These are phyloP conservation scores for Luehdorfia chinensis DNA, from an alignment of 1,140 invertebrate genomes.

Conservation along the genomic window DNA sequence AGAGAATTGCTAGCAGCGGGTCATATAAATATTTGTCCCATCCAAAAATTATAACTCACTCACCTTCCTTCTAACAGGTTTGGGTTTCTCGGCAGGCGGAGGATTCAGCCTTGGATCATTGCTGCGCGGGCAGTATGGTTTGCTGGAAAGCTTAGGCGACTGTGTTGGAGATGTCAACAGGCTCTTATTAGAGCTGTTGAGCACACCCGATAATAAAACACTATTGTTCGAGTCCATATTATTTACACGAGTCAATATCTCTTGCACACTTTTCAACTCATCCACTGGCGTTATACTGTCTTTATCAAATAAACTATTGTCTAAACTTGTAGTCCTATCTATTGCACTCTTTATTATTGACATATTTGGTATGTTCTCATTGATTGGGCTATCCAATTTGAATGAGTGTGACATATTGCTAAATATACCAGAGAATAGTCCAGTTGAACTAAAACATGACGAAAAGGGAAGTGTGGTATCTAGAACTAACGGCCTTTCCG, in stretches of 20 bases:
- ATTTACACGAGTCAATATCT: slow-evolving; percentile 71
- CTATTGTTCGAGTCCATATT: slow-evolving; percentile 75
- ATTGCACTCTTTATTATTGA: slow-evolving; percentile 75
- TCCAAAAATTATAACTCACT: too few relatives aligned
- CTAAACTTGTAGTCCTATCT: slow-evolving; percentile 72
- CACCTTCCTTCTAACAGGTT: slow-evolving; percentile 72
- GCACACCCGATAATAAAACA: slow-evolving; percentile 67
- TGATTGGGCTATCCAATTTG: slow-evolving; percentile 45
- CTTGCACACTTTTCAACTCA: slow-evolving; percentile 70
- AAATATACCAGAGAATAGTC: slow-evolving; percentile 68
- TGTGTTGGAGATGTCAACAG: slow-evolving; percentile 29
- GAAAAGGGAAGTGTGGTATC: slow-evolving; percentile 54
- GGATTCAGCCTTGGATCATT: slow-evolving; percentile 70
- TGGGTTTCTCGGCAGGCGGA: slow-evolving; percentile 66
- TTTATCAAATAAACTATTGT: slow-evolving; percentile 66
- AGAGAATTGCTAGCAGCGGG: too few relatives aligned
- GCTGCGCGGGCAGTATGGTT: slow-evolving; percentile 35
- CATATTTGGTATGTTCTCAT: slow-evolving; percentile 69
- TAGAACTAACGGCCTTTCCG: slow-evolving; percentile 39
- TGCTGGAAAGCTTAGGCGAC: slow-evolving; percentile 29
- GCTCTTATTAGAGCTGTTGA: slow-evolving; percentile 46
- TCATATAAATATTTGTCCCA: too few relatives aligned
- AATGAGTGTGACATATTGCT: slow-evolving; percentile 58
- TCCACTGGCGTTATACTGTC: slow-evolving; percentile 58
- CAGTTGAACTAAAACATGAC: slow-evolving; percentile 58